Evolutionary conservation across 2,888 invertebrate species (phyloP), one percentile per base, ranked within the genome.

Genomic region (Hesperia comma): DNA sequence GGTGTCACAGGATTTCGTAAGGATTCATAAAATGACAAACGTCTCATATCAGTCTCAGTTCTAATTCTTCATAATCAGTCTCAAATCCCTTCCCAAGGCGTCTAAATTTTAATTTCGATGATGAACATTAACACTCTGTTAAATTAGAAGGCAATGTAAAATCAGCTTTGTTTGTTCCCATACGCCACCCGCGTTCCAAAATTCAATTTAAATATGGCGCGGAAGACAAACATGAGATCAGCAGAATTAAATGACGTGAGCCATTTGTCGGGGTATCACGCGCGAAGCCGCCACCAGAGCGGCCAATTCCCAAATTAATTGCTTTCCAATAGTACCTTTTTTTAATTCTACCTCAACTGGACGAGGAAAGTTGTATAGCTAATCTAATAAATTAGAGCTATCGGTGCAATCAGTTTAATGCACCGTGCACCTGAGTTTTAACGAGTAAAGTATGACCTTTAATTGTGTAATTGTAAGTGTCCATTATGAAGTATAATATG

Each of bases 181-280:
- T 79, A 82, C 84, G 79, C 81, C 83, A 78, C 81, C 83, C 86
- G 77, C 84, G 83, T 82, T 81, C 79, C 81, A 77, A 88, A 90
- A 88, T 91, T 90, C 86, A 91, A 91, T 91, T 92, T 89, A 88
- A 91, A 92, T 90, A 91, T 90, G 87, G 88, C 80, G 80, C 75
- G 76, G 81, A 78, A 83, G 78, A 83, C 90, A 92, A 91, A 92
- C 89, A 92, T 86, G 89, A 84, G 86, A 86, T 90, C 89, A 87
- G 90, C 91, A 79, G 81, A 85, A 89, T 88, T 88, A 89, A 91
- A 91, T 87, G 89, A 88, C 85, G 86, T 78, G 82, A 77, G 81
- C 86, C 86, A 86, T 88, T 88, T 88, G 88, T 87, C 83, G 86
- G 81, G 80, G 80, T 78, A 83, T 77, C 83, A 78, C 79, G 79